Evolutionary conservation across 1,140 invertebrate genomes (phyloP).

Genomic region (Aplysia californica): DNA sequence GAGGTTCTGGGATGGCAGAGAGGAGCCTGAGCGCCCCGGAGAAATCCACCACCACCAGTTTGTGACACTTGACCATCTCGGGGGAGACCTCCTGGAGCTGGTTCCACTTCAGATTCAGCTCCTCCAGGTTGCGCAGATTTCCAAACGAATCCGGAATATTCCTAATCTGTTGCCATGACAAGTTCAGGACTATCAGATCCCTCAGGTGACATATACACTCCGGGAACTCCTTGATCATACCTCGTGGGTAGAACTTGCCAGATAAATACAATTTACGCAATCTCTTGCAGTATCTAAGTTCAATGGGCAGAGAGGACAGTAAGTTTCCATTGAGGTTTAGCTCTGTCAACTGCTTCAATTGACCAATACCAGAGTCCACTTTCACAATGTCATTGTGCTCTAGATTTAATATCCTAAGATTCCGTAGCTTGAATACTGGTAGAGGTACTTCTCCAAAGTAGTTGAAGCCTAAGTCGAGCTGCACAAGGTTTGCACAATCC

Average conservation of each 20-base stretch:
- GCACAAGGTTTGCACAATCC: constrained; percentile 45
- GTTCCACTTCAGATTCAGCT: constrained; percentile 55
- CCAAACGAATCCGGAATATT: constrained; percentile 54
- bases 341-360: constrained; percentile 45
- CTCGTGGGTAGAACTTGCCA: constrained; percentile 59
- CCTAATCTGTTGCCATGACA: constrained; percentile 60
- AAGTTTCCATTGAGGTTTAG: constrained; percentile 56
- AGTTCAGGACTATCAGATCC: constrained; percentile 49
- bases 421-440: constrained; percentile 47
- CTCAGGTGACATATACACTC: constrained; percentile 46
- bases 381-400: constrained; percentile 53
- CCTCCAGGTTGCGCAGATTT: constrained; percentile 48
- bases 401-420: constrained; percentile 46
- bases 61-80: constrained; percentile 48
- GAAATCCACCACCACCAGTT: constrained; percentile 49
- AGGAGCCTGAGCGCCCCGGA: constrained; percentile 56
- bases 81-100: constrained; percentile 50
- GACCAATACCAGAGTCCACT: constrained; percentile 44
- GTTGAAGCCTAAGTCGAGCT: constrained; percentile 56
- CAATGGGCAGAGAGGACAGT: constrained; percentile 43
- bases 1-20: constrained; percentile 52
- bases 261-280: constrained; percentile 52
- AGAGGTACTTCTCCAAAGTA: constrained; percentile 48
- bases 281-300: constrained; percentile 45
- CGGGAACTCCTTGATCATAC: constrained; percentile 48